Evolutionary conservation across 2,797 vertebrate genomes (phyloP).

Genomic region (Calcarius lapponicus): DNA sequence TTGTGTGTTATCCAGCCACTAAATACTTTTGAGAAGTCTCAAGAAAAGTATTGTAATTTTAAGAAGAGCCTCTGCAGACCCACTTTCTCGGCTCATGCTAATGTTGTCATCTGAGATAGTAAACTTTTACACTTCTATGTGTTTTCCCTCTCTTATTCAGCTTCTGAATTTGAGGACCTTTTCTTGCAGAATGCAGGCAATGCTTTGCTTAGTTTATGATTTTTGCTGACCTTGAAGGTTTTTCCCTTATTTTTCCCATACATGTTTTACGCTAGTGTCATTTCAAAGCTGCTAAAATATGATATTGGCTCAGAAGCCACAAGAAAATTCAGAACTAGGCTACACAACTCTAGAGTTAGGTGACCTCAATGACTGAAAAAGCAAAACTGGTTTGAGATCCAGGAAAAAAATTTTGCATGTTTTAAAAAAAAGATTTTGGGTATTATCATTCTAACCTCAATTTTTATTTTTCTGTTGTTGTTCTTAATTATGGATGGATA

Average conservation of each 20-base stretch:
- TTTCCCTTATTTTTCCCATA: neutral
- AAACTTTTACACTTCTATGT: neutral
- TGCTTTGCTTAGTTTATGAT: neutral
- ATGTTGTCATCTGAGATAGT: neutral
- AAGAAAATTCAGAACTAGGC: neutral
- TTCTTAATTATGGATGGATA: neutral
- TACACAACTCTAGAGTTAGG: neutral
- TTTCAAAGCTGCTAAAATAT: neutral
- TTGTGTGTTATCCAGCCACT: neutral
- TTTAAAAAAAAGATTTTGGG: neutral
- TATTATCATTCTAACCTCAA: neutral
- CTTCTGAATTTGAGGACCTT: neutral
- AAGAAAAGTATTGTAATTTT: neutral
- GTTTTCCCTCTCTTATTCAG: neutral
- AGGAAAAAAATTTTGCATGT: neutral
- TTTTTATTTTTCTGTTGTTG: neutral
- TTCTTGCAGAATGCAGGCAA: neutral
- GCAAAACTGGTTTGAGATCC: neutral
- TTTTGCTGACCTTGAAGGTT: neutral
- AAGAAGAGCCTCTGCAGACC: neutral
- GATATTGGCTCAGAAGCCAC: neutral
- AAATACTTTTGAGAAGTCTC: neutral
- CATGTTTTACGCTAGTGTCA: neutral
- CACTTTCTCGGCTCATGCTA: neutral
- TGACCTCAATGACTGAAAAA: neutral